Evolutionary conservation across 2,888 invertebrate species (phyloP), one percentile per base, ranked within the genome.

Genomic region (Agrochola circellaris): DNA sequence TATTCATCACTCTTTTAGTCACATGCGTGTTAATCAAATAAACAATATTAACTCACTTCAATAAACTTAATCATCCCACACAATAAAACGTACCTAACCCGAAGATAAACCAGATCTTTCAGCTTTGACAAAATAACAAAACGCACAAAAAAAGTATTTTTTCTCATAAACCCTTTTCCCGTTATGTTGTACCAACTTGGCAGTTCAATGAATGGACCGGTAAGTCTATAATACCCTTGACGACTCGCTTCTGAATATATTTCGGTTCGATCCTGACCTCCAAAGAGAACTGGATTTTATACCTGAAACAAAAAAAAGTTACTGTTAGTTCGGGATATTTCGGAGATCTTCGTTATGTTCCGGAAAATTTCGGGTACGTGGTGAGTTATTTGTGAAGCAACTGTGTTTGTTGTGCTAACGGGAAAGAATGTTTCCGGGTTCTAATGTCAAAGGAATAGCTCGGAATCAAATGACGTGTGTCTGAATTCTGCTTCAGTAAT

Each of bases 291-390:
- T 60, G 64, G 58, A 34, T 38, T 38, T 69, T 75, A 70, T 87
- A 87, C 87, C 87, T 87, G 87, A 65, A 88, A 87, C 81, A 83
- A 77, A 62, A 70, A 45, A 79, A 69, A 20, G 45, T 7, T 6
- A 13, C 9, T 13, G 42, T 83, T 75, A 48, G 65, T 77, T 74
- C 26, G 38, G 54, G 4, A 56, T 11, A 9, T 23, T 38, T 30
- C 30, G 69, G 23, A 20, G 11, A 69, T 20, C 26, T 38, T n/a
- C 61, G 30, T 8, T 66, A 13, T 26, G 30, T 48, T 66, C 45
- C 26, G 79, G 20, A 26, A 51, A 51, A 7, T 9, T 30, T 73
- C 30, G 23, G 20, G 1, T 58, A 69, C 1, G 13, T 51, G n/a
- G 4, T 23, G 34, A 54, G 17, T 2, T 51, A 34, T 64, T 45